Evolutionary conservation across 2,888 invertebrate genomes (phyloP), one percentile per base, ranked within the genome.

Genomic region (Galerucella calmariensis): DNA sequence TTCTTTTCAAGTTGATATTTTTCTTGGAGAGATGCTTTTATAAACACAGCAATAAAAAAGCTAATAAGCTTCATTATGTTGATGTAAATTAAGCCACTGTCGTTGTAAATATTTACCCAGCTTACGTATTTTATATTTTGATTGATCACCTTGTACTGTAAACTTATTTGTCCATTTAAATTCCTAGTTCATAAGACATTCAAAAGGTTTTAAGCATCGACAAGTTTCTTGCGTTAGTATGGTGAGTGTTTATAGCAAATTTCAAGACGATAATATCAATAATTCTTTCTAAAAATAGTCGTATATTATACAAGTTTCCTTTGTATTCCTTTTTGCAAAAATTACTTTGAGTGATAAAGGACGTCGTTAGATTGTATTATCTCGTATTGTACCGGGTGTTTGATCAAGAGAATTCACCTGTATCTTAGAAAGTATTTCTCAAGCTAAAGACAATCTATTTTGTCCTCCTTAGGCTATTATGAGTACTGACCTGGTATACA

Each of bases 221-320:
- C 56, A 67, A 66, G 59, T 61, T 59, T 72, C 67, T 72, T 56
- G 27, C 44, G 59, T 27, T n/a, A 10, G 56, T 41, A 67, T 67
- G 73, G 76, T 76, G 76, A 74, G 67, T 74, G 65, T 65, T 76
- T 76, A 76, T 76, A 44, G 72, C 56, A n/a, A 58, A 58, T 10
- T 63, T 59, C n/a, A 48, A 53, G 68, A 41, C 75, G 65, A 69
- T 75, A 72, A n/a, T n/a, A n/a, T 63, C 73, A 69, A 77, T 77
- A 77, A 77, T 66, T 75, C 71, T 72, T 67, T 73, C 73, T 73
- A 70, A 73, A 73, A 68, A 75, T 73, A 75, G 73, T 70, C 27
- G 27, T 5, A 75, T 5, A 69, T 66, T 73, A 73, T 74, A 66
- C 73, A 14, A 53, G 75, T 73, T 75, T 77, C 53, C 4, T 67